phyloP scores from a whole-genome alignment of 2,113 vertebrate species.

The Gymnorhina tibicen region DNA sequence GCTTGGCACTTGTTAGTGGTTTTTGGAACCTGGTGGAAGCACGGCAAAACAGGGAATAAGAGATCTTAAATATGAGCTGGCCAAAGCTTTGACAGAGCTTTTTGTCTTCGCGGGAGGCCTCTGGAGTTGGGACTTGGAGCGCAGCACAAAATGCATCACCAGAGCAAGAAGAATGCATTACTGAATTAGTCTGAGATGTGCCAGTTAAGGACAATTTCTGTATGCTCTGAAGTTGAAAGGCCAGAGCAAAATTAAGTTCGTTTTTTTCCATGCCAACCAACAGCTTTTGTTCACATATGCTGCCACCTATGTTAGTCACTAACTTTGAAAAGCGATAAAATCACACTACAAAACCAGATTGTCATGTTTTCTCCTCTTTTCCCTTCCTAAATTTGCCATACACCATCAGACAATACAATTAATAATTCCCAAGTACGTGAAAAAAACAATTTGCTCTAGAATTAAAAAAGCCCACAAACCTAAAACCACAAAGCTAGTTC shows the following conservation, averaged over 20 bases:
- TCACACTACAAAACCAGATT: not conserved
- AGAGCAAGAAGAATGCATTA: not conserved
- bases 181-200: not conserved
- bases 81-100: not conserved
- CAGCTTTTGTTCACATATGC: not conserved
- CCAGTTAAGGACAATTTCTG: not conserved
- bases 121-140: not conserved
- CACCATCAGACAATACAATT: not conserved
- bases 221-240: not conserved
- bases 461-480: not conserved
- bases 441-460: not conserved
- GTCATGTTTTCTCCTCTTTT: not conserved
- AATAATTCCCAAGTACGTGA: not conserved
- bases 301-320: not conserved
- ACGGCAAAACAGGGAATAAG: not conserved
- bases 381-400: not conserved
- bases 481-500: not conserved
- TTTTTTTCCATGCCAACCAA: not conserved
- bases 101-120: not conserved
- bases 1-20: not conserved
- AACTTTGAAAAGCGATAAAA: not conserved
- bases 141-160: not conserved
- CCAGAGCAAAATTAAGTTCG: not conserved
- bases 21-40: not conserved
- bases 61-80: not conserved